Base-by-base conservation (phyloP, 2,888 invertebrate genomes). In the Plutella xylostella region DNA sequence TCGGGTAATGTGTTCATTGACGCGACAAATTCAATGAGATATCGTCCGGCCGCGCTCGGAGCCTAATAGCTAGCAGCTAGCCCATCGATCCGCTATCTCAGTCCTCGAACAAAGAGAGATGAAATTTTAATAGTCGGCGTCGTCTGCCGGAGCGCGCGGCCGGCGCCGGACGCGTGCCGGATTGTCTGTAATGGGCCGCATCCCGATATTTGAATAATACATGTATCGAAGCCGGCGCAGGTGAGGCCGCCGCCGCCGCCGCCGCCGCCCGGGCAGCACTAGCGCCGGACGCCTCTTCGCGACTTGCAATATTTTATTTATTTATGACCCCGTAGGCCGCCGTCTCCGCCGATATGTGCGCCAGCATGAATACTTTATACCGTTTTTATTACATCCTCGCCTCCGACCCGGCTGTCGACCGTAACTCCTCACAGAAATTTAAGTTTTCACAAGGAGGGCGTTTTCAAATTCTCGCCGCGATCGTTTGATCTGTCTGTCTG, bases 41-140 rank as follows among this genome's bases (percentile, higher is more conserved):
- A 62, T 56, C 60, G 57, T 58, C 61, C 55, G 58, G 55, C 58
- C 61, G 39, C 39, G 66, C 59, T 65, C 60, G 55, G 55, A 57
- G 65, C 64, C 72, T 72, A 77, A 67, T 64, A 61, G 63, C 56
- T n/a, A n/a, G n/a, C n/a, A n/a, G 30, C 18, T 31, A 19, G 61
- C 59, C 62, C 62, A 77, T 74, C 72, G 77, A 76, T 77, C 74
- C 61, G 68, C 64, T 72, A 72, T 72, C 71, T 67, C 63, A 65
- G 66, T 61, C 65, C 55, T 59, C 62, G 68, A 69, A 78, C 78
- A 75, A 75, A 74, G 73, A 72, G 74, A 67, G 65, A 77, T 82
- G 78, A 82, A 82, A 79, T 72, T 82, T 80, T 82, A 80, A 82
- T n/a, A n/a, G n/a, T 80, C 72, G 75, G 67, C 66, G 67, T 68